Percentiles rank a stretch among this genome's conserved stretches.
phyloP scores from a whole-genome alignment of 2,797 vertebrate species.

The Sphenopsis melanotis region DNA sequence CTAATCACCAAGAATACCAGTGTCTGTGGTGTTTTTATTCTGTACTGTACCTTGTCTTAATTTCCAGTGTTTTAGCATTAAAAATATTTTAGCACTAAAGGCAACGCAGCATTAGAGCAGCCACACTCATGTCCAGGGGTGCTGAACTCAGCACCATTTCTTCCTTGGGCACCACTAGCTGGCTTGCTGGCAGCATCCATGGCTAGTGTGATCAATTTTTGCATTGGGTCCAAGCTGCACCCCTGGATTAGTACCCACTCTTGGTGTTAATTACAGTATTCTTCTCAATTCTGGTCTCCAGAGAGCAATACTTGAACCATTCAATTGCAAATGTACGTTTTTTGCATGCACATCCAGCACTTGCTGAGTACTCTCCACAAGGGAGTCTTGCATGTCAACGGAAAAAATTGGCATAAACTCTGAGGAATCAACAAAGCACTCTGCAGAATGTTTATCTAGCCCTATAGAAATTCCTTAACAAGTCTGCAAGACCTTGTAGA shows the following conservation, averaged over 20 bases:
- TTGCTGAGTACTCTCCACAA: neutral
- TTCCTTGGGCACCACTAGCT: conserved; percentile 68
- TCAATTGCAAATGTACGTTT: neutral
- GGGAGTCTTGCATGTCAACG: neutral
- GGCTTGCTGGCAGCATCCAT: conserved; percentile 73
- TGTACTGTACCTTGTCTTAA: neutral
- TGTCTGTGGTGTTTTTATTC: neutral
- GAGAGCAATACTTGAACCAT: neutral
- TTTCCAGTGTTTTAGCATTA: neutral
- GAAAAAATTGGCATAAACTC: neutral
- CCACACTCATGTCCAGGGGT: conserved; percentile 43
- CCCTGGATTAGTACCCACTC: conserved; percentile 73
- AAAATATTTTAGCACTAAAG: neutral
- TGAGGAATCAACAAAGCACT: neutral
- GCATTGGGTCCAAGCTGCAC: conserved; percentile 74
- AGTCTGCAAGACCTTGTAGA: neutral
- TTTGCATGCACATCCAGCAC: neutral
- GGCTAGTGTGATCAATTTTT: conserved; percentile 70
- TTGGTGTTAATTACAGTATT: conserved; percentile 74
- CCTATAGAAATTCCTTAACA: conserved; percentile 23
- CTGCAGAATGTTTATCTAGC: conserved; percentile 26
- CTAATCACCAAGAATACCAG: neutral
- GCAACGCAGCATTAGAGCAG: neutral
- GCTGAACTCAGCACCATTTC: conserved; percentile 58
- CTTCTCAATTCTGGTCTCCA: conserved; percentile 72